Evolutionary conservation across 2,797 vertebrate genomes (phyloP).

Genomic region (Clarias laeviceps): DNA sequence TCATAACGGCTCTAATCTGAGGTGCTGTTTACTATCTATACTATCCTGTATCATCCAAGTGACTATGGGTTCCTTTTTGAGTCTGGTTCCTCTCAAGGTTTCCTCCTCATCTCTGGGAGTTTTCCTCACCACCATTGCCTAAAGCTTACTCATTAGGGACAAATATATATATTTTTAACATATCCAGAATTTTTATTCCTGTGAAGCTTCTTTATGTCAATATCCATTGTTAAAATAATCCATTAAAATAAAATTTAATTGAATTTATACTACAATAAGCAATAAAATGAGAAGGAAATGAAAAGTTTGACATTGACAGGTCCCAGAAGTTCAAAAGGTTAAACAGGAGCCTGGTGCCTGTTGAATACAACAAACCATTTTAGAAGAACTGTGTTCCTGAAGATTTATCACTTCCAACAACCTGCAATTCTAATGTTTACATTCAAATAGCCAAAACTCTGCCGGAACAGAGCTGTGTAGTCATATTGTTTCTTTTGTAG

Average conservation of each 20-base stretch:
- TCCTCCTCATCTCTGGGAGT: too few relatives aligned
- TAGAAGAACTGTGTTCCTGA: not conserved
- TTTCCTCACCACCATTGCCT: too few relatives aligned
- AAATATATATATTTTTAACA: too few relatives aligned
- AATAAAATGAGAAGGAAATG: not conserved
- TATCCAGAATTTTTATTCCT: too few relatives aligned
- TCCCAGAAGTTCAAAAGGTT: not conserved
- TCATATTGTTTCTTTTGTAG: not conserved
- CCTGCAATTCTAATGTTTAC: slow-evolving; percentile 14
- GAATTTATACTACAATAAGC: not conserved
- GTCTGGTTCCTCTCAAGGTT: too few relatives aligned
- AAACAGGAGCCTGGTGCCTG: not conserved
- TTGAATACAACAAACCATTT: not conserved
- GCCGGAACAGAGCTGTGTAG: slow-evolving; percentile 1
- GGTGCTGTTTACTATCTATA: too few relatives aligned
- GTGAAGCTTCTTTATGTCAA: too few relatives aligned
- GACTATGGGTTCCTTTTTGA: too few relatives aligned
- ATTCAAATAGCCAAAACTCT: not conserved
- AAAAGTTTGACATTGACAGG: not conserved
- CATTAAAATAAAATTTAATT: not conserved
- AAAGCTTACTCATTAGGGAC: too few relatives aligned
- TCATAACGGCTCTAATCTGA: too few relatives aligned
- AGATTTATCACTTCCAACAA: not conserved
- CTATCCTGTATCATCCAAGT: too few relatives aligned
- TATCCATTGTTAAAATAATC: too few relatives aligned